phyloP scores from a whole-genome alignment of 2,888 invertebrate species.

The Cosmia pyralina region DNA sequence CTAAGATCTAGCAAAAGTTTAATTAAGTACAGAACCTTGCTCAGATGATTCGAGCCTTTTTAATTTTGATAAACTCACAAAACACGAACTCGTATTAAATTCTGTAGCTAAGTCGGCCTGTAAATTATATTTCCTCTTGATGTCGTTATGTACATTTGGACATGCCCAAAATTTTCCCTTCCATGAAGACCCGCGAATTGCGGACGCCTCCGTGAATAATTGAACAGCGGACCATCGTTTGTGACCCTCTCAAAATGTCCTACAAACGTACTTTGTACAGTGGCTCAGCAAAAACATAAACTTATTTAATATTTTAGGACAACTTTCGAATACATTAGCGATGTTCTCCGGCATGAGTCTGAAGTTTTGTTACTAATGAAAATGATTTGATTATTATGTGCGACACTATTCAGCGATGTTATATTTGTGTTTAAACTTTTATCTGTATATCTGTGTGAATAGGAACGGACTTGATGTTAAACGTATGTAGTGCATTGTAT shows the following conservation, averaged over 20 bases:
- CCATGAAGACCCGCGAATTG: constrained; percentile 37
- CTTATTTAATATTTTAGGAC: constrained; percentile 46
- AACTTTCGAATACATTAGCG: constrained; percentile 49
- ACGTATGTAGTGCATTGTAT: constrained; percentile 46
- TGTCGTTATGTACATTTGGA: constrained; percentile 35
- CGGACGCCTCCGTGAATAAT: constrained; percentile 57
- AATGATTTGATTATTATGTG: constrained; percentile 10
- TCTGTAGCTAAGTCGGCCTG: neutral
- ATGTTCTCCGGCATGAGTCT: constrained; percentile 13
- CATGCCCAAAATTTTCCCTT: constrained; percentile 42
- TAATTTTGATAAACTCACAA: constrained; percentile 9
- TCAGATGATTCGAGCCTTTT: constrained; percentile 2
- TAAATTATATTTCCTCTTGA: constrained; percentile 33
- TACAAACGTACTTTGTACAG: constrained; percentile 14
- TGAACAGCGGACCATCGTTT: constrained; percentile 48
- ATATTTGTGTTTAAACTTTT: constrained; percentile 10
- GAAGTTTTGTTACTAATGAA: constrained; percentile 7
- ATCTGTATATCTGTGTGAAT: constrained; percentile 28
- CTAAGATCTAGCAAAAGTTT: neutral
- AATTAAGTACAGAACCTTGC: constrained; percentile 1
- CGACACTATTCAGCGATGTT: constrained; percentile 10
- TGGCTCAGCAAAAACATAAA: constrained; percentile 27
- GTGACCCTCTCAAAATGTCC: constrained; percentile 40
- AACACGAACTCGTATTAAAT: neutral
- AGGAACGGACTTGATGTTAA: constrained; percentile 63